Evolutionary conservation across 2,888 invertebrate genomes (phyloP).

Genomic region (Lithophane socia): DNA sequence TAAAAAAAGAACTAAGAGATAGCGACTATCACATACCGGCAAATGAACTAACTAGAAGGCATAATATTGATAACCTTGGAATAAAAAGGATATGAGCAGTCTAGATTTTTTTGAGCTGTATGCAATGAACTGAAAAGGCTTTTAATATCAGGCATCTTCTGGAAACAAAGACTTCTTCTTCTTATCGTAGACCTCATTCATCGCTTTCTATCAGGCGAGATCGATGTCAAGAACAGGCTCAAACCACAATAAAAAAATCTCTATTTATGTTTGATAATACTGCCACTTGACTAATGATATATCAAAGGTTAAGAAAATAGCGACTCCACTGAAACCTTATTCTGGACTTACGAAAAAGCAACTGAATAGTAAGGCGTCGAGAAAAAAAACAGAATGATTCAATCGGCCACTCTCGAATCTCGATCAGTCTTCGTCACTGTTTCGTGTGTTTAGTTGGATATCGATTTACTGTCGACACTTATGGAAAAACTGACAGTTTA

Average conservation of each 20-base stretch:
- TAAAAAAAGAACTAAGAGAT: neutral
- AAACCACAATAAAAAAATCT: neutral
- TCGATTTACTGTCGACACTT: conserved; percentile 65
- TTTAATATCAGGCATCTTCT: neutral
- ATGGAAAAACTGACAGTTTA: conserved; percentile 59
- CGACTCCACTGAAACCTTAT: conserved; percentile 68
- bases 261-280: neutral
- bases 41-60: neutral
- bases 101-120: neutral
- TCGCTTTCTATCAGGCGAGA: too few relatives aligned
- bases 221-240: too few relatives aligned
- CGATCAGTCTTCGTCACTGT: conserved; percentile 83
- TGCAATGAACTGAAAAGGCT: neutral
- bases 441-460: conserved; percentile 67
- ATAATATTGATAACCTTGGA: neutral
- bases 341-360: conserved; percentile 70
- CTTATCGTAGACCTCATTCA: neutral
- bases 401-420: conserved; percentile 81
- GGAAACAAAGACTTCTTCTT: neutral
- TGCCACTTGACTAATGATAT: neutral
- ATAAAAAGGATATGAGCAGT: neutral
- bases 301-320: neutral
- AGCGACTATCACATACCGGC: neutral
- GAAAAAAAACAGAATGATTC: conserved; percentile 84
- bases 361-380: conserved; percentile 76